These are phyloP conservation scores for Agrilus biguttatus DNA, from an alignment of 2,888 invertebrate species.

Conservation along the genomic window DNA sequence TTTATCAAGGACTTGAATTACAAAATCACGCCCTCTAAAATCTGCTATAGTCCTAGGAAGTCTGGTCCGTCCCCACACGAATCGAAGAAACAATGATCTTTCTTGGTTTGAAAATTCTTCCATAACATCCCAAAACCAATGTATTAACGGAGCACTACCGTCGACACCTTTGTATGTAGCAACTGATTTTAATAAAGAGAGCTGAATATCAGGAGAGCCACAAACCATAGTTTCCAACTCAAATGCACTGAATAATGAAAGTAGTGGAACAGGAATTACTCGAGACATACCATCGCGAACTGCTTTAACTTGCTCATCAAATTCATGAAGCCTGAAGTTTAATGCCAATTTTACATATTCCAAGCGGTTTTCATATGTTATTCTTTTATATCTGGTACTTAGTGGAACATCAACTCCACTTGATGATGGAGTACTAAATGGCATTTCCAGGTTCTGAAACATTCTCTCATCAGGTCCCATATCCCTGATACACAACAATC, in stretches of 20 bases:
- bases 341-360: constrained; percentile 86
- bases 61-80: constrained; percentile 92
- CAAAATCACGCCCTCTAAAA: constrained; percentile 90
- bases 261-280: constrained; percentile 81
- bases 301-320: constrained; percentile 78
- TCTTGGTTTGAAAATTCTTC: constrained; percentile 91
- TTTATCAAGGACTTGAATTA: constrained; percentile 87
- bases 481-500: constrained; percentile 79
- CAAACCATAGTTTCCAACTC: constrained; percentile 94
- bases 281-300: constrained; percentile 89
- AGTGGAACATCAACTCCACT: constrained; percentile 79
- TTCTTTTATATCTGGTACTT: constrained; percentile 67
- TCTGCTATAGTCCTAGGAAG: constrained; percentile 90
- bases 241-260: constrained; percentile 80
- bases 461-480: constrained; percentile 71
- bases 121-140: constrained; percentile 99
- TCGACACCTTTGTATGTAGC: constrained; percentile 93
- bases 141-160: constrained; percentile 70
- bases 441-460: constrained; percentile 77
- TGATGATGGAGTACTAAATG: constrained; percentile 87
- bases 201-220: constrained; percentile 91
- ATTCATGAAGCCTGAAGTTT: constrained; percentile 60
- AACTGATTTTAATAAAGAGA: constrained; percentile 77
- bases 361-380: constrained; percentile 78
- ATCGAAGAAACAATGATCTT: constrained; percentile 82